Percentiles rank a stretch among this genome's conserved stretches.
These are phyloP conservation scores for Myripristis jacobus DNA, from an alignment of 2,797 vertebrate genomes.

Conservation along the genomic window DNA sequence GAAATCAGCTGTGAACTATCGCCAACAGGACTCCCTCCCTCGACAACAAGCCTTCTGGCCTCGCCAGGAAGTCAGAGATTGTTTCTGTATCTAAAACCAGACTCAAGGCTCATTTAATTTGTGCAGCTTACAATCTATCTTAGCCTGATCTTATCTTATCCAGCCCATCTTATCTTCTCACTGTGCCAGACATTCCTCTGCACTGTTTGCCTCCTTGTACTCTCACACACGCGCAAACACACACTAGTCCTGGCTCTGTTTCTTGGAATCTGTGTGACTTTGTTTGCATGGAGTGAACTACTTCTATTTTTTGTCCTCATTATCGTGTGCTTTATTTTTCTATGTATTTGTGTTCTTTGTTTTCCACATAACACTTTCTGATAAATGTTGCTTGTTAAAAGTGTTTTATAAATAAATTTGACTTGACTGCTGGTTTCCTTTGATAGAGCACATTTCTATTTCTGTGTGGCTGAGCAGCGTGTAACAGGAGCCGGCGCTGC, in stretches of 20 bases:
- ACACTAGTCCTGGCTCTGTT: slow-evolving; percentile 36
- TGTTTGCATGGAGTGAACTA: slow-evolving; percentile 48
- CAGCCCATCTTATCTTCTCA: background rate
- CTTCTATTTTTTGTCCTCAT: slow-evolving; percentile 59
- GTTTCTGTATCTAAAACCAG: slow-evolving; percentile 16
- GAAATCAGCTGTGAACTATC: slow-evolving; percentile 35
- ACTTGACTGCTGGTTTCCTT: slow-evolving; percentile 35
- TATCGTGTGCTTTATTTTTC: slow-evolving; percentile 35
- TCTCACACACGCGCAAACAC: slow-evolving; percentile 6
- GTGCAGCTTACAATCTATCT: background rate
- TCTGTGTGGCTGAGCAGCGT: background rate
- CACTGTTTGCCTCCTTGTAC: no score
- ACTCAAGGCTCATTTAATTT: slow-evolving; percentile 18
- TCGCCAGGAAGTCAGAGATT: background rate
- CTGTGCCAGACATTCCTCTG: no score
- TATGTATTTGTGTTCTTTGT: slow-evolving; percentile 17
- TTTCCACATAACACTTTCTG: slow-evolving; percentile 30
- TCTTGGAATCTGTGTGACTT: slow-evolving; percentile 46
- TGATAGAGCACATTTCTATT: slow-evolving; percentile 23
- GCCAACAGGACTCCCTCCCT: background rate
- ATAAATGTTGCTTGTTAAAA: slow-evolving; percentile 33
- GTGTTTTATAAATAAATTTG: slow-evolving; percentile 27
- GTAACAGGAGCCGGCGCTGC: background rate
- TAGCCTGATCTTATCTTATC: slow-evolving; percentile 2
- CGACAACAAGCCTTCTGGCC: background rate